phyloP scores from a whole-genome alignment of 37 sponge, comb jelly and placozoan genomes.

The Tethya wilhelma region DNA sequence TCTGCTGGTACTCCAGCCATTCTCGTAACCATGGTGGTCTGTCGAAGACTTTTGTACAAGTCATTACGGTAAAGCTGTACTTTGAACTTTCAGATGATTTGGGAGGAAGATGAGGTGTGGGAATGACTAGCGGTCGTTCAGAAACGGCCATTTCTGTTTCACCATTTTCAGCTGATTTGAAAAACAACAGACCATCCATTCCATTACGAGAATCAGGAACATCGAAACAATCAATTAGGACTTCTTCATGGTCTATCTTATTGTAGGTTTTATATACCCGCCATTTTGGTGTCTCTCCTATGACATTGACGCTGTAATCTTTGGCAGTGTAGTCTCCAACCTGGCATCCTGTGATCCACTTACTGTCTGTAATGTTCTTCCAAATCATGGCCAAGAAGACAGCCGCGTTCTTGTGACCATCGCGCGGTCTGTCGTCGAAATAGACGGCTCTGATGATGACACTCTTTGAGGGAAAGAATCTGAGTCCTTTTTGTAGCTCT shows the following conservation, averaged over 20 bases:
- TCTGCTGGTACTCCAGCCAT: slow-evolving; percentile 16
- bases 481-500: no score
- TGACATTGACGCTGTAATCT: background rate
- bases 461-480: slow-evolving; percentile 22
- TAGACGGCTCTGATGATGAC: slow-evolving; percentile 19
- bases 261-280: slow-evolving; percentile 16
- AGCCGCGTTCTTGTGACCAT: slow-evolving; percentile 3
- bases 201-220: slow-evolving; percentile 13
- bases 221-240: slow-evolving; percentile 20
- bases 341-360: slow-evolving; percentile 16
- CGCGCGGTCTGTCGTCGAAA: slow-evolving; percentile 16
- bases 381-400: slow-evolving; percentile 4
- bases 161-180: background rate
- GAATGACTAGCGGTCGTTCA: background rate
- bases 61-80: slow-evolving; percentile 14
- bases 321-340: slow-evolving; percentile 3
- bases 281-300: slow-evolving; percentile 28
- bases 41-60: slow-evolving; percentile 16
- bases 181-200: background rate
- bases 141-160: background rate
- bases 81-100: slow-evolving; percentile 3
- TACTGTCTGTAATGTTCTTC: slow-evolving; percentile 21
- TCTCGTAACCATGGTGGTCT: slow-evolving; percentile 17
- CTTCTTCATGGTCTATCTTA: slow-evolving; percentile 29
- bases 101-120: background rate